Base-by-base conservation (phyloP, 2,113 vertebrate species). In the Zosterops borbonicus region DNA sequence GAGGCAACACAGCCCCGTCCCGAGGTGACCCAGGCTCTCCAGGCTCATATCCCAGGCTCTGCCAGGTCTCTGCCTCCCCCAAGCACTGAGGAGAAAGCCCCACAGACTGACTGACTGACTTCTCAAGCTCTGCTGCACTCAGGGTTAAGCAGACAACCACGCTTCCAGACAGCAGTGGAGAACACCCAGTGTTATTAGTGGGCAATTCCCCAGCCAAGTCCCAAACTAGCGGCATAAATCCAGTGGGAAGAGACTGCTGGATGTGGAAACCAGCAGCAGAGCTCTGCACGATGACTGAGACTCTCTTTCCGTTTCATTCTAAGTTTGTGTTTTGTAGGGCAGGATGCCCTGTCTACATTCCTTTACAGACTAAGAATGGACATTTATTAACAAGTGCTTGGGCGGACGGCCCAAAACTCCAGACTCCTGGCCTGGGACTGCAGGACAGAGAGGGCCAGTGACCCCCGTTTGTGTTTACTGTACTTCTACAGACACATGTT, bases 341-440 rank as follows among this genome's bases (percentile, higher is more conserved):
- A 96, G 91, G 86, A 91, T 94, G 96, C 94, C 96, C 94, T 92
- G 92, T 96, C 96, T 94, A 71, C 94, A 95, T 97, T 97, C 96
- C 77, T 94, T 52, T 60, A 75, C 8, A 56, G 80, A 56, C 92
- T 87, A 89, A 94, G 95, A 97, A 96, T 89, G 91, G 92, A 96
- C 92, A 96, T 94, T 96, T 96, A 94, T 96, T 97, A 97, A 95
- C 95, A 92, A 97, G 92, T 25, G 68, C 83, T 95, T 44, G 94
- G 95, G 94, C 95, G 20, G 64, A 60, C 52, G 68, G 96, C 96
- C 95, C 89, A 84, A 92, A 96, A 86, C 83, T 89, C 83, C 63
- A 95, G 94, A 97, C 95, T 97, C 91, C 92, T 94, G 92, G 94
- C 94, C 87, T 84, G 86, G 86, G 89, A 78, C 52, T 89, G 60